phyloP scores from a whole-genome alignment of 1,140 invertebrate species.

The Leptopilina clavipes region DNA sequence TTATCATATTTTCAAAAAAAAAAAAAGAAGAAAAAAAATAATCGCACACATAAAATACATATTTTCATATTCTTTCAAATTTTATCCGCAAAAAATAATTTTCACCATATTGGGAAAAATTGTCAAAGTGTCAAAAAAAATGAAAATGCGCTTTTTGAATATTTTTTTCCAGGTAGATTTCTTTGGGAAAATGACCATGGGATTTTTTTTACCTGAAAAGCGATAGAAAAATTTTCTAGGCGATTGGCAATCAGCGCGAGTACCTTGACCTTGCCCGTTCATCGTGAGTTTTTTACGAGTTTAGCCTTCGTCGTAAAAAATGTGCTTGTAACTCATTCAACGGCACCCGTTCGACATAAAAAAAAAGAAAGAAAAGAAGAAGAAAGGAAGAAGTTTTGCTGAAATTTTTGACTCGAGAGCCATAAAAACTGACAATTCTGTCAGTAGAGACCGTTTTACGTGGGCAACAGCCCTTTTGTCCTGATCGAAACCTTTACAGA shows the following conservation, averaged over 20 bases:
- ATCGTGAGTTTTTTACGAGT: constrained; percentile 24
- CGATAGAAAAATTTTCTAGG: not conserved
- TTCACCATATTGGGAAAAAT: too few relatives aligned
- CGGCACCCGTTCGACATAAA: constrained; percentile 31
- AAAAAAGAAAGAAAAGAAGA: not conserved
- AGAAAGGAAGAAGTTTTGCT: not conserved
- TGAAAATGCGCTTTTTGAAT: not conserved
- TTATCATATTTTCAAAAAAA: constrained; percentile 54
- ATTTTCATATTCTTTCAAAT: too few relatives aligned
- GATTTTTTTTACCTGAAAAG: constrained; percentile 5
- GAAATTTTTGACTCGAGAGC: constrained; percentile 19
- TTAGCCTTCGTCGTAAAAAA: constrained; percentile 27
- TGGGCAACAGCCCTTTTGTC: constrained; percentile 25
- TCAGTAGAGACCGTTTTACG: constrained; percentile 23
- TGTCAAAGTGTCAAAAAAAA: too few relatives aligned
- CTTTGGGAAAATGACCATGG: not conserved
- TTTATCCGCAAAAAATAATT: too few relatives aligned
- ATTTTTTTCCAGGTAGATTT: too few relatives aligned
- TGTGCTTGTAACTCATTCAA: constrained; percentile 7
- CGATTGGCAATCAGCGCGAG: constrained; percentile 1
- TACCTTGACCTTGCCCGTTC: not conserved
- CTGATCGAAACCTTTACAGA: not conserved
- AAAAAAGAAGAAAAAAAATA: not conserved
- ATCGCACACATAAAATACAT: too few relatives aligned
- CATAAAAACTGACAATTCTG: constrained; percentile 9